A percentile compares a stretch with the other conserved stretches of the same genome.
Evolutionary conservation across 2,113 vertebrate genomes (phyloP).

Genomic region (Melanostigma gelatinosum): DNA sequence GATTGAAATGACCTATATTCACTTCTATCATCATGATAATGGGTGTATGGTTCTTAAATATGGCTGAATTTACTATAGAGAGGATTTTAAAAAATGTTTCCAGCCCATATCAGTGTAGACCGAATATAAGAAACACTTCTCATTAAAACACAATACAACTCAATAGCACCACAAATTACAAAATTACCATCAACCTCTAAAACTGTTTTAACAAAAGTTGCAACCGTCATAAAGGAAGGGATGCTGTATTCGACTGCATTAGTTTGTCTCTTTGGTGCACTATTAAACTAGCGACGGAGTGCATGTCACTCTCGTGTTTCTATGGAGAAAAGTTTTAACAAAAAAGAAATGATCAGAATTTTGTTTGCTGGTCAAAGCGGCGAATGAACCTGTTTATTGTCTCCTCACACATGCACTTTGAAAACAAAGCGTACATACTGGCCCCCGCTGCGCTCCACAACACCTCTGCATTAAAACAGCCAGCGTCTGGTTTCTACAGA

Average conservation of each 20-base stretch:
- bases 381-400: conserved; percentile 46
- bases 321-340: not conserved
- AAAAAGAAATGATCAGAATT: not conserved
- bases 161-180: not conserved
- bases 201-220: not conserved
- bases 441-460: conserved; percentile 49
- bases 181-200: not conserved
- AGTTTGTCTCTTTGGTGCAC: not conserved
- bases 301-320: not conserved
- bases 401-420: conserved; percentile 24
- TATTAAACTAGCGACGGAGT: not conserved
- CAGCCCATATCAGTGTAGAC: not conserved
- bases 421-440: conserved; percentile 50
- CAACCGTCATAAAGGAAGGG: not conserved
- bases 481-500: conserved; percentile 55
- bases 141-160: not conserved
- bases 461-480: conserved; percentile 62
- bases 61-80: not conserved
- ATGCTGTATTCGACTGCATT: not conserved
- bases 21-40: not conserved
- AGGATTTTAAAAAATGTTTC: too few relatives aligned
- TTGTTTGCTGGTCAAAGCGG: conserved; percentile 6
- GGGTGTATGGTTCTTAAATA: not conserved
- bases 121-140: not conserved
- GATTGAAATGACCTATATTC: not conserved